Base-by-base conservation (phyloP, 2,888 invertebrate genomes). In the Oxyscelio sp. region DNA sequence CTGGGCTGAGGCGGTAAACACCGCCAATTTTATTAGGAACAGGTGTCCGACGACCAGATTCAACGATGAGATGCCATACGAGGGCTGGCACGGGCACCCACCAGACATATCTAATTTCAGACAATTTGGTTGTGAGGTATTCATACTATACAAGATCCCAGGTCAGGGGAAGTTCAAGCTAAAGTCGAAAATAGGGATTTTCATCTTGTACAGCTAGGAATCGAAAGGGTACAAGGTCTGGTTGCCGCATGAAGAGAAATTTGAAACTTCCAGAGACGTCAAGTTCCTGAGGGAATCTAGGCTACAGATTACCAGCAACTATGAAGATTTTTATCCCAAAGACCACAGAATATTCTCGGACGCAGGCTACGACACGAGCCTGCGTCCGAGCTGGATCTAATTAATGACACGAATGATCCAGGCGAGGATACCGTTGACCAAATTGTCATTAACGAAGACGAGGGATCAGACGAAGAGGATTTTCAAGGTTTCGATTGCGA, bases 11-110 rank as follows among this genome's bases (percentile, higher is more conserved):
- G n/a, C n/a, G n/a, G n/a, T n/a, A n/a, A n/a, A n/a, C n/a, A n/a
- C 81, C 17, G 80, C 89, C 9, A 82, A 86, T 8, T 90, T 89
- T 65, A 38, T 89, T 9, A 70, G 77, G 13, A 92, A 92, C 59
- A 38, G 90, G 50, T 58, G 86, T 13, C 78, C 86, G 24, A 86
- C 87, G 11, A 83, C 54, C 1, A 73, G 58, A 1, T 65, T 63
- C 8, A 34, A 27, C 3, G 75, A 56, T 6, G 68, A 68, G 38
- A 87, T 79, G 1, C 78, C 88, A 11, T 86, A 50, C 52, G 88
- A 88, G 24, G 17, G 11, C 17, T 78, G 87, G 74, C 66, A 63
- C 34, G 71, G 78, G 1, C 54, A 38, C 13, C 50, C 34, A 19
- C 87, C 87, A 1, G 52, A n/a, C n/a, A n/a, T 38, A 8, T 38